Evolutionary conservation across 35 echinoderm and acorn worm species (phyloP).

Genomic region (Eucidaris tribuloides): DNA sequence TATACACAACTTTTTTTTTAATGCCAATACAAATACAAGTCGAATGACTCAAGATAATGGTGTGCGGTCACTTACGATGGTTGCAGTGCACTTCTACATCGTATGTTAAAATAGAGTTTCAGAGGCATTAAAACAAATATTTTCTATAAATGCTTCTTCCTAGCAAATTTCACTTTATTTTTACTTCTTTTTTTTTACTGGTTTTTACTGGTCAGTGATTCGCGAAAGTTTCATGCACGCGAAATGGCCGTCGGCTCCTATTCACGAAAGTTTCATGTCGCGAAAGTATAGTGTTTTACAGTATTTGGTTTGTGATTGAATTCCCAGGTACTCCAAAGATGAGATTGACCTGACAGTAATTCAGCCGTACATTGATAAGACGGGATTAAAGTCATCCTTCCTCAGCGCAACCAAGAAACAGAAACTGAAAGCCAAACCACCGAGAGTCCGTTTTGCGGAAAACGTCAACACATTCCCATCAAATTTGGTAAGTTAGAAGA

Average conservation of each 20-base stretch:
- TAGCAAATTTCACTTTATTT: no score
- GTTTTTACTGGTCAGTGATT: no score
- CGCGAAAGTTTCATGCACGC: no score
- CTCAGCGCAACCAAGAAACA: conserved; percentile 92
- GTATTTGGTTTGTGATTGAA: background rate
- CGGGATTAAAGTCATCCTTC: conserved; percentile 85
- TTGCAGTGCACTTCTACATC: background rate
- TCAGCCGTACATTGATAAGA: conserved; percentile 91
- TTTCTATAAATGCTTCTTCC: background rate
- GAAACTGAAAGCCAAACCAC: conserved; percentile 86
- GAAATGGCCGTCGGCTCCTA: no score
- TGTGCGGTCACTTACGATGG: no score
- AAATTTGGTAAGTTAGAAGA: conserved; percentile 74
- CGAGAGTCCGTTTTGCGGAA: conserved; percentile 86
- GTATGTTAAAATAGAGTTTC: background rate
- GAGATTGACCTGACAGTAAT: conserved; percentile 69
- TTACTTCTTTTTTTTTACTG: background rate
- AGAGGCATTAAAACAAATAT: no score
- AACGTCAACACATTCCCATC: conserved; percentile 59
- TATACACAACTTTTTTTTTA: no score
- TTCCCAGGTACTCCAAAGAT: conserved; percentile 64
- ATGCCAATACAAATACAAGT: no score
- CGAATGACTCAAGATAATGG: no score
- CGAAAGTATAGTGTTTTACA: no score
- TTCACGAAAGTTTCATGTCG: no score